These are phyloP conservation scores for Erynnis tages DNA, from an alignment of 2,888 invertebrate genomes.

Conservation along the genomic window DNA sequence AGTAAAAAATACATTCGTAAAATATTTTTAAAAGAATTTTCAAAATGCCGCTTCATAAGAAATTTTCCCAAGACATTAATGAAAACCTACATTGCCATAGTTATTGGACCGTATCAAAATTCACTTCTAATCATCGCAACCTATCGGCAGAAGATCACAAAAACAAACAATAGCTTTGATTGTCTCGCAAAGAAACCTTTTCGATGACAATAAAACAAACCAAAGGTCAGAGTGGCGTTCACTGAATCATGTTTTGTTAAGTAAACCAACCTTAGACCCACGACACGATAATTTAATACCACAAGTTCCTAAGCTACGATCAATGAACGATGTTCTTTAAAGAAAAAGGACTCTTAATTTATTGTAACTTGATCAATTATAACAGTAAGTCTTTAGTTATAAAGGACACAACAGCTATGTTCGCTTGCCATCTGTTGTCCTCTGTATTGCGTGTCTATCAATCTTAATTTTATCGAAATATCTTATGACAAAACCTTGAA, in stretches of 20 bases:
- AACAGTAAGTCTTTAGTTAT: too few relatives aligned
- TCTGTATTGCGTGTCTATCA: neutral
- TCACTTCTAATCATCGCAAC: neutral
- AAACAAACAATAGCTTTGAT: constrained; percentile 17
- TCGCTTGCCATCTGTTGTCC: constrained; percentile 6
- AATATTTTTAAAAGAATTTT: too few relatives aligned
- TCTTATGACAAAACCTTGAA: too few relatives aligned
- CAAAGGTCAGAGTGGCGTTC: constrained; percentile 23
- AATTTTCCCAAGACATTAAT: too few relatives aligned
- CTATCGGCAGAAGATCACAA: neutral
- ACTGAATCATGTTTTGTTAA: constrained; percentile 24
- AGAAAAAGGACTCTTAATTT: too few relatives aligned
- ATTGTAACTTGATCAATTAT: too few relatives aligned
- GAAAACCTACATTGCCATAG: too few relatives aligned
- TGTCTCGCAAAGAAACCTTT: constrained; percentile 16
- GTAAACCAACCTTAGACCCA: constrained; percentile 3
- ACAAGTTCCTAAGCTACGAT: neutral
- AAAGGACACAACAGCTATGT: too few relatives aligned
- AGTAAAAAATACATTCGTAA: too few relatives aligned
- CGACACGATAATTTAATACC: neutral
- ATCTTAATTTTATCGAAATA: neutral
- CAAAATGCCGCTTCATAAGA: too few relatives aligned
- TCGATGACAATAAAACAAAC: constrained; percentile 18
- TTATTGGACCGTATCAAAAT: neutral
- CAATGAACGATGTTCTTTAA: too few relatives aligned